Base-by-base conservation (phyloP, 2,113 vertebrate genomes). In the Mormoops blainvillei region DNA sequence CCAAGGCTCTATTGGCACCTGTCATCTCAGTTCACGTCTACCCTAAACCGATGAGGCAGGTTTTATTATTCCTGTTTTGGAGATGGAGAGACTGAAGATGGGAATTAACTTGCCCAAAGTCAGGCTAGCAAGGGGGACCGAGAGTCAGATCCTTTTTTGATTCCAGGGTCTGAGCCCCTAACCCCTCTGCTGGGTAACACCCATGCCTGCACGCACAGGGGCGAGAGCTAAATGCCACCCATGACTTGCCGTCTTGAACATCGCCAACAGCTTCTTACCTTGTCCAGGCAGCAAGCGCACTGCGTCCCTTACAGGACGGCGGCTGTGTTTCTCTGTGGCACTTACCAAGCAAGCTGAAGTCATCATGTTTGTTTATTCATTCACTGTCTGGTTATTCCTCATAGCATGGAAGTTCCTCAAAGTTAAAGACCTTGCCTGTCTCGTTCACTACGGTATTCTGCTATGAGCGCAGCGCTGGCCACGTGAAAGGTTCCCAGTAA, bases 201-300 rank as follows among this genome's bases (percentile, higher is more conserved):
- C 1, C 3, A 0, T 0, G 3, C 20, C n/a, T 41, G 77, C n/a
- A 15, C 36, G 15, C 7, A 0, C 36, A n/a, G 24, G 31, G n/a
- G 18, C 9, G 1, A 33, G 74, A 48, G 43, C 48, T 7, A 19
- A 10, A 1, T 0, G 7, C 38, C 15, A 10, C 61, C 61, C 15
- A 4, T 0, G 6, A 4, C 41, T 11, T 82, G 48, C 77, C 41
- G 16, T 41, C 56, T 6, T 3, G 12, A 15, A 9, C 33, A 3
- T 24, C 45, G 20, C 45, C 13, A 8, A 16, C 36, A 41, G 67
- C 20, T 28, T 54, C 58, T 41, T 11, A 56, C 67, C 81, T 13
- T 3, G 18, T 2, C 20, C 3, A 13, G 52, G 41, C 36, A 68
- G 76, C 31, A 45, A 36, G n/a, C 3, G 8, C 2, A 2, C 12